These are phyloP conservation scores for Pteropus alecto DNA, from an alignment of 2,113 vertebrate genomes.

Conservation along the genomic window DNA sequence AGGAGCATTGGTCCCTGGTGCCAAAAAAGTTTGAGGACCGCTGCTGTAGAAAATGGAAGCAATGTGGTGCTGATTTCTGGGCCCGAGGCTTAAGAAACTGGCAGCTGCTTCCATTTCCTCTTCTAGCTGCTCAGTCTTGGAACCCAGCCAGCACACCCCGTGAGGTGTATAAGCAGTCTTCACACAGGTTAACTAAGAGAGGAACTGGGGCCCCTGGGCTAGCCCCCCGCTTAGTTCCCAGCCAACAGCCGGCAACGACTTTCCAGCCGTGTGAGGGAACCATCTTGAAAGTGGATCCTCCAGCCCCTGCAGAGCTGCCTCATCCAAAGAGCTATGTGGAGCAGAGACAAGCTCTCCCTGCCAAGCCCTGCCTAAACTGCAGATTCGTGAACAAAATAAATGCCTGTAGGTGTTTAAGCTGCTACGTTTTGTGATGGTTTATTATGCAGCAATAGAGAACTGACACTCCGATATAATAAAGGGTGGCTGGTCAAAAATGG, in stretches of 20 bases:
- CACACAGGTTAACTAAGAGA: not conserved
- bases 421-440: not conserved
- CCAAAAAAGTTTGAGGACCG: no score
- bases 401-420: not conserved
- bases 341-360: not conserved
- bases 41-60: not conserved
- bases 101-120: not conserved
- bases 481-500: not conserved
- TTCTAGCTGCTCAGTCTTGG: not conserved
- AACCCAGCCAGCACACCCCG: not conserved
- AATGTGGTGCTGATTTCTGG: not conserved
- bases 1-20: no score
- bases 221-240: not conserved
- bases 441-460: not conserved
- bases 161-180: not conserved
- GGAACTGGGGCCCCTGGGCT: not conserved
- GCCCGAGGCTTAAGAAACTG: not conserved
- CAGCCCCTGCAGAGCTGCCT: not conserved
- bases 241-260: not conserved
- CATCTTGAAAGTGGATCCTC: not conserved
- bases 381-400: not conserved
- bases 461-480: not conserved
- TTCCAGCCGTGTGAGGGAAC: not conserved
- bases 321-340: not conserved
- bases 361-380: not conserved